Conservation (phyloP, 2,113 vertebrate genomes). For the Neolamprologus modestus region DNA sequence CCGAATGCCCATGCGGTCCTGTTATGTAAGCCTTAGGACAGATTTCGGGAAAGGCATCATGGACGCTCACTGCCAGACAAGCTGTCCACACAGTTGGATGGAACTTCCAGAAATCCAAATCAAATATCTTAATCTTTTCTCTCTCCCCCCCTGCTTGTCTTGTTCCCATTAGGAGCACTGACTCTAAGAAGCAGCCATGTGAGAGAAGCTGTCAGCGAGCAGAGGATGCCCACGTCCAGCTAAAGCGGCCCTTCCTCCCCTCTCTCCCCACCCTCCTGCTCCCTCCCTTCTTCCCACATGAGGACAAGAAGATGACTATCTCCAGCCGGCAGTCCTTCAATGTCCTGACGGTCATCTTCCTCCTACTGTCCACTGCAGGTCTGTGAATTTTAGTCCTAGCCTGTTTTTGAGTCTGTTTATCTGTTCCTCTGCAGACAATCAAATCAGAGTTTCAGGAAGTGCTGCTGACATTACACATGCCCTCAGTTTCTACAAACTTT, state of each 20-base stretch:
- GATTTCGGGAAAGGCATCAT: neutral
- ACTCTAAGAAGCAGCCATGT: slow-evolving; percentile 62
- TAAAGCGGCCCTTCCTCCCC: slow-evolving; percentile 38
- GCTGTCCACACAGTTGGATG: slow-evolving; percentile 10
- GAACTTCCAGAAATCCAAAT: slow-evolving; percentile 21
- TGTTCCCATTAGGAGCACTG: slow-evolving; percentile 55
- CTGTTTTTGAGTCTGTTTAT: neutral
- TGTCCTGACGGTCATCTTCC: slow-evolving; percentile 81
- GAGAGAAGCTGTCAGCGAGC: slow-evolving; percentile 47
- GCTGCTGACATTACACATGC: neutral
- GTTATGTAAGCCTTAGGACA: neutral
- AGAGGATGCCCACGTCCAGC: slow-evolving; percentile 59
- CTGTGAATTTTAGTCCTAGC: slow-evolving; percentile 17
- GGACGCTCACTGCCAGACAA: slow-evolving; percentile 2
- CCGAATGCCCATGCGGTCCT: neutral
- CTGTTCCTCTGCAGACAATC: neutral
- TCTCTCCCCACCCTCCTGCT: slow-evolving; percentile 18
- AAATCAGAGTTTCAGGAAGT: neutral
- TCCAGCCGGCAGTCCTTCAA: slow-evolving; percentile 86
- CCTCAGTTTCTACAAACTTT: neutral
- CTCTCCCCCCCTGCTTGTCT: neutral
- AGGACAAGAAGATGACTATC: slow-evolving; percentile 92
- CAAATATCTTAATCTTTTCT: slow-evolving; percentile 30
- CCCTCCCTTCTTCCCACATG: slow-evolving; percentile 69
- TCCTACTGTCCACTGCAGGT: slow-evolving; percentile 88